Evolutionary conservation across 53 echinoderm and acorn worm species (phyloP), one percentile per base, ranked within the genome.

Genomic region (Echinometra lucunter): DNA sequence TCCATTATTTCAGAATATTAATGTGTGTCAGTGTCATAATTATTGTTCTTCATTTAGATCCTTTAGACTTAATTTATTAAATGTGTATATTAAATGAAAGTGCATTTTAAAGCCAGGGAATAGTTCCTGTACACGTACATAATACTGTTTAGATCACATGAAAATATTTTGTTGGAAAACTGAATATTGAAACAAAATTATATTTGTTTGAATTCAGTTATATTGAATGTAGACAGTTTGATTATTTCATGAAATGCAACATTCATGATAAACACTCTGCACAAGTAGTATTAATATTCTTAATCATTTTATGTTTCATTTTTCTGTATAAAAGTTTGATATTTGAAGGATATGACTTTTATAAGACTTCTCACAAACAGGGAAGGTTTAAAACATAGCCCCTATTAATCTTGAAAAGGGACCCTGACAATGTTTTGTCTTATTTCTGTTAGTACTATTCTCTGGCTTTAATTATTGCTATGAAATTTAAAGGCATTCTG

Each of bases 31-130:
- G 16, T 19, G 42, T 78, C 6, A 40, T 78, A 13, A 34, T 40
- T 78, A 35, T 72, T 27, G 25, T 63, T 32, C 6, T n/a, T n/a
- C n/a, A n/a, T n/a, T n/a, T n/a, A n/a, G n/a, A n/a, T n/a, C n/a
- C n/a, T n/a, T n/a, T n/a, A n/a, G n/a, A n/a, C n/a, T n/a, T n/a
- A n/a, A n/a, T n/a, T n/a, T n/a, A n/a, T n/a, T n/a, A n/a, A n/a
- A n/a, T n/a, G n/a, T n/a, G n/a, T n/a, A n/a, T n/a, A n/a, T n/a
- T n/a, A n/a, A n/a, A n/a, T n/a, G n/a, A n/a, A n/a, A n/a, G n/a
- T n/a, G n/a, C n/a, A n/a, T n/a, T n/a, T n/a, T 34, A 72, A 78
- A 78, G 38, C 38, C 40, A 78, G 78, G 32, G 69, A 69, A 69
- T 67, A 18, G 60, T 60, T 5, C 19, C 28, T 67, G 1, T 30